Conservation (phyloP, 1,140 invertebrate species). For the Triops longicaudatus region DNA sequence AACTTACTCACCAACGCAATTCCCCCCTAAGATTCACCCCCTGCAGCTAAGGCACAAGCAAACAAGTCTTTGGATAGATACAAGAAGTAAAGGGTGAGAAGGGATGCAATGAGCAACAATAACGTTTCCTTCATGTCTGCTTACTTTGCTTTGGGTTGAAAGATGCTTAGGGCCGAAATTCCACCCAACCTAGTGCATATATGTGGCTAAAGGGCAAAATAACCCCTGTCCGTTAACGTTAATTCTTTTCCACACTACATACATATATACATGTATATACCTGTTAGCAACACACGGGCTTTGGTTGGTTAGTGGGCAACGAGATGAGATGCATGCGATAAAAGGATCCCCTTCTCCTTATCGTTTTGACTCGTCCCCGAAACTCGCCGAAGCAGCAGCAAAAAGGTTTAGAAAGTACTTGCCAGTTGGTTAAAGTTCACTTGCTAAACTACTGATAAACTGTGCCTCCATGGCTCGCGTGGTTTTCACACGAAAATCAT, state of each 20-base stretch:
- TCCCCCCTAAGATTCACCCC: not conserved
- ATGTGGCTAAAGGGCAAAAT: not conserved
- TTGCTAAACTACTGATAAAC: conserved; percentile 12
- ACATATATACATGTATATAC: conserved; percentile 1
- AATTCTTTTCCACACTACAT: conserved; percentile 10
- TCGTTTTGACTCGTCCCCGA: not conserved
- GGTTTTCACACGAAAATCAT: no score
- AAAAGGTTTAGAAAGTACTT: not conserved
- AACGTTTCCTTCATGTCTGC: no score
- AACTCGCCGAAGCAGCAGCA: not conserved
- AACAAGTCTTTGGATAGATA: no score
- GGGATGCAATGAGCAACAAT: no score
- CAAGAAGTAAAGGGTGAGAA: no score
- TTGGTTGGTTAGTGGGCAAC: not conserved
- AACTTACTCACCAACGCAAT: no score
- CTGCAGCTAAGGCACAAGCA: not conserved
- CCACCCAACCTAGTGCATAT: not conserved
- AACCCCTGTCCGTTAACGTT: not conserved
- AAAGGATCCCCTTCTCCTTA: not conserved
- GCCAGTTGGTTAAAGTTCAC: not conserved
- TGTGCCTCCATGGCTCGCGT: not conserved
- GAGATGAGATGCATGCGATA: conserved; percentile 11
- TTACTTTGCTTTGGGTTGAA: no score
- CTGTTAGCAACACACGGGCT: not conserved
- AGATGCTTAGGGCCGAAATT: no score